phyloP scores from a whole-genome alignment of 2,797 vertebrate species.

The Fundulus diaphanus region DNA sequence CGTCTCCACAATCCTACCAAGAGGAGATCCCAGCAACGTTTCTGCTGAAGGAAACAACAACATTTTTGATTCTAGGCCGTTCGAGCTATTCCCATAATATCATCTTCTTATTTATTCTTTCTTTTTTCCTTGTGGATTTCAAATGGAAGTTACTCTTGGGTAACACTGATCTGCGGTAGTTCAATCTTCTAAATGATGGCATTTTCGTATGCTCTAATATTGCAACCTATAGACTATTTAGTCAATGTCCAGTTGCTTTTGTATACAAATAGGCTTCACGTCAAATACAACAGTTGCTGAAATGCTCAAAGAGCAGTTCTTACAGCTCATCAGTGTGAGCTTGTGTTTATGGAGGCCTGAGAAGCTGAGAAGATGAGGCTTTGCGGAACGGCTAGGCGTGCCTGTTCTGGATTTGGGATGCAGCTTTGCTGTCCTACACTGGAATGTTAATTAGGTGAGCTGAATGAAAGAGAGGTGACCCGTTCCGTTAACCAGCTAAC shows the following conservation, averaged over 20 bases:
- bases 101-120: neutral
- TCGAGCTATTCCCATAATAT: neutral
- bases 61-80: neutral
- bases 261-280: neutral
- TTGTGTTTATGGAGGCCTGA: constrained; percentile 63
- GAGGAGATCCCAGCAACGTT: too few relatives aligned
- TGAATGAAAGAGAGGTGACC: constrained; percentile 68
- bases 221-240: neutral
- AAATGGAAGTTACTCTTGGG: neutral
- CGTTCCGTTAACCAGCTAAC: constrained; percentile 56
- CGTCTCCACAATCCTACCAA: neutral
- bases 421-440: constrained; percentile 61
- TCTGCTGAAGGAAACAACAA: too few relatives aligned
- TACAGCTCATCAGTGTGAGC: constrained; percentile 68
- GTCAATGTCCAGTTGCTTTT: neutral
- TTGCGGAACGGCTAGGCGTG: constrained; percentile 58
- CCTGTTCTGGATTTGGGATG: constrained; percentile 71
- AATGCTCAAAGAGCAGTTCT: constrained; percentile 32
- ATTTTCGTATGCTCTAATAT: neutral
- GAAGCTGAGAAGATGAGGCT: constrained; percentile 50
- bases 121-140: neutral
- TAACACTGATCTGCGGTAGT: neutral
- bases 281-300: neutral
- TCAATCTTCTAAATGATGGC: neutral
- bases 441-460: constrained; percentile 82